Evolutionary conservation across 2,888 invertebrate genomes (phyloP).

Genomic region (Chirona hameri): DNA sequence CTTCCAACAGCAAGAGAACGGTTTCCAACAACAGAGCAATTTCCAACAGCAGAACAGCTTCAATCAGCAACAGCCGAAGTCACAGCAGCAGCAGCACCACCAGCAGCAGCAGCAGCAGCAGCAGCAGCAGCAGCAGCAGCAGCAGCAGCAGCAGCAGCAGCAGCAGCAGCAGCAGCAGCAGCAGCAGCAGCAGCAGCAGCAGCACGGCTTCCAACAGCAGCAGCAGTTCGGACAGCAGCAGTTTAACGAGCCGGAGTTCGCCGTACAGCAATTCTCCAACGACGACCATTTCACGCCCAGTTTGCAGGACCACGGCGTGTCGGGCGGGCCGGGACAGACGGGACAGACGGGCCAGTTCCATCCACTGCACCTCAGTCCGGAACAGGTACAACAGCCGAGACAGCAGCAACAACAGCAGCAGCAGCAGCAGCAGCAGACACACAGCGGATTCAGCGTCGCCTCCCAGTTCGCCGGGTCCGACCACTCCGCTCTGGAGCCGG

Average conservation of each 20-base stretch:
- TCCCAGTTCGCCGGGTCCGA: too few species aligned
- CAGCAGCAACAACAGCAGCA: background rate
- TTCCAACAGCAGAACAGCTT: background rate
- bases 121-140: background rate
- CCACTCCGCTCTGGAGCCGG: background rate
- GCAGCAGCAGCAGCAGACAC: background rate
- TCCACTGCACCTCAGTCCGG: background rate
- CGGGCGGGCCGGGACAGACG: background rate
- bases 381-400: background rate
- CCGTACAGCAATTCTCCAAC: too few species aligned
- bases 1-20: too few species aligned
- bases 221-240: background rate
- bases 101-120: background rate
- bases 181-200: background rate
- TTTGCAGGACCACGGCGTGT: too few species aligned
- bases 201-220: background rate
- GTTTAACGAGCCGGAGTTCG: background rate
- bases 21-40: background rate
- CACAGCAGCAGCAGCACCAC: background rate
- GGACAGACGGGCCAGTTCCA: too few species aligned
- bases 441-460: too few species aligned
- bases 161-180: background rate
- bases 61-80: background rate
- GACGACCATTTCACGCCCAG: background rate
- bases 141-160: background rate